Evolutionary conservation across 1,140 invertebrate species (phyloP), one percentile per base, ranked within the genome.

Genomic region (Steinernema khuongi): DNA sequence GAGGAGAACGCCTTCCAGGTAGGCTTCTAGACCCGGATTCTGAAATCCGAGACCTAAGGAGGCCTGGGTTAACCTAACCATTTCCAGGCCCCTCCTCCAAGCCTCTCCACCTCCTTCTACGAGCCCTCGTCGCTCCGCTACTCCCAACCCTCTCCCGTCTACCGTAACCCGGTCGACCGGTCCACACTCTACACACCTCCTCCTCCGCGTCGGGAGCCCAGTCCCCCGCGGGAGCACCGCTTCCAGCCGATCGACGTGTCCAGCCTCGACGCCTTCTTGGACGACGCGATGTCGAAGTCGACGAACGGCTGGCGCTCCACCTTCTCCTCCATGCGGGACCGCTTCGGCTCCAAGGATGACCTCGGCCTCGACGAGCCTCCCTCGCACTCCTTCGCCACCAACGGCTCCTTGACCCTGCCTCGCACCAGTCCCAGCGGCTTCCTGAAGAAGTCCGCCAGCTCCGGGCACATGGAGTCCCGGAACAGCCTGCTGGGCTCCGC

Each of bases 391-490:
- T 78, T 79, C 41, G 41, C 74, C 1, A 77, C 75, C 1, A 70
- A 44, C 31, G 75, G 74, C 4, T 77, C 73, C n/a, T 41, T 69
- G 29, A 77, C 75, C 7, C 32, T 77, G 1, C 75, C 75, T 22
- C 67, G 75, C 4, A 73, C 29, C 67, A 71, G 50, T 71, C 70
- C 32, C 18, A 33, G 77, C 19, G 43, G 33, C 19, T 69, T 68
- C 31, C 43, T 69, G 22, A 31, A 67, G 19, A 44, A 74, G 43
- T 72, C 77, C 22, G 78, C 78, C 36, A 79, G 78, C 31, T 72
- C 77, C 0, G 79, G 77, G 70, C 79, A 78, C 30, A 77, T 70
- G 30, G 74, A 77, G 44, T 66, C 73, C 19, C 66, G 72, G 11
- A n/a, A 43, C 69, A 68, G 74, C 31, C 76, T 78, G 32, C 71